Evolutionary conservation across 2,797 vertebrate genomes (phyloP).

Genomic region (Dicrostonyx torquatus): DNA sequence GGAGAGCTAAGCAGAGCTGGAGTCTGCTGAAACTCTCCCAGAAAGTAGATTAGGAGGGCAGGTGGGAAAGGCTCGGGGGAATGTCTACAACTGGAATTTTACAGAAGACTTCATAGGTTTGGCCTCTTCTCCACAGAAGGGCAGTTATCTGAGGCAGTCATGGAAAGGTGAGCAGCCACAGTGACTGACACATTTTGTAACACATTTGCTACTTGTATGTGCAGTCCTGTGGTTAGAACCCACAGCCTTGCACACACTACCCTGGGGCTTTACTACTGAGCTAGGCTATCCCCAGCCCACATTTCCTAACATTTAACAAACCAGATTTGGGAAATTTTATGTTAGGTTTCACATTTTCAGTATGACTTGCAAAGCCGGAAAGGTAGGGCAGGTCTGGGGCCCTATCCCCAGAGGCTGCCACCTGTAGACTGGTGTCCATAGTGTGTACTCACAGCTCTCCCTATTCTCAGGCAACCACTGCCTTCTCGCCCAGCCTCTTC

Average conservation of each 20-base stretch:
- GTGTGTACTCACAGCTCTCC: not conserved
- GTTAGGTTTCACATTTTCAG: not conserved
- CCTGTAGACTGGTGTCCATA: not conserved
- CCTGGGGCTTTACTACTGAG: not conserved
- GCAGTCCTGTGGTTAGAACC: not conserved
- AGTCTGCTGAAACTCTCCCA: not conserved
- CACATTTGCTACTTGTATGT: not conserved
- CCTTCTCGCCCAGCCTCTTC: not conserved
- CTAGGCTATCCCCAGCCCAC: not conserved
- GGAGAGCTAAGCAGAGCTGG: not conserved
- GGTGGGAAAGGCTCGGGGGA: not conserved
- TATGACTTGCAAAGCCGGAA: not conserved
- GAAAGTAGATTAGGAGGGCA: slow-evolving; percentile 33
- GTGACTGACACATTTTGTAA: not conserved
- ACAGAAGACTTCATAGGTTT: not conserved
- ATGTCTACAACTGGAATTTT: not conserved
- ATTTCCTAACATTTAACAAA: not conserved
- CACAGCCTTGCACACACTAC: not conserved
- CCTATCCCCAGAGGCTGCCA: not conserved
- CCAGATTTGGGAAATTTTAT: not conserved
- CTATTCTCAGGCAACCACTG: not conserved
- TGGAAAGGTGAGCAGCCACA: not conserved
- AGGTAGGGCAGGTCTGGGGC: not conserved
- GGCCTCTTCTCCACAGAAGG: not conserved
- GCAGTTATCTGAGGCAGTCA: not conserved